Evolutionary conservation across 1,140 invertebrate species (phyloP).

Genomic region (Ectropis grisescens): DNA sequence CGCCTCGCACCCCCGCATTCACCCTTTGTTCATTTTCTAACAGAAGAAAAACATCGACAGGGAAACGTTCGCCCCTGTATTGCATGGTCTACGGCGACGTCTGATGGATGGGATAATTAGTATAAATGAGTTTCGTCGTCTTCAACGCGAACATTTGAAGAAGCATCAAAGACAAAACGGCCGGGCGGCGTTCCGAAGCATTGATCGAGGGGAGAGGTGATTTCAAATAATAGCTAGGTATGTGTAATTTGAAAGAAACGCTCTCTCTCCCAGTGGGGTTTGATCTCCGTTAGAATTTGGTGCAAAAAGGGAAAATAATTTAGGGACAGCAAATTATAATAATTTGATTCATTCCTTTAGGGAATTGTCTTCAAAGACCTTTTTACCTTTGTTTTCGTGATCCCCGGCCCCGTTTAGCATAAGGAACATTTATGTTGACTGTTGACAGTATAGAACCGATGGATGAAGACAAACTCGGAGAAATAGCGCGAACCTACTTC

Average conservation of each 20-base stretch:
- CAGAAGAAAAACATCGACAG: conserved; percentile 11
- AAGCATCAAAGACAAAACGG: too few relatives aligned
- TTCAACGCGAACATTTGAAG: neutral
- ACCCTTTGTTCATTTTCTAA: conserved; percentile 17
- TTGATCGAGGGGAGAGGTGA: too few relatives aligned
- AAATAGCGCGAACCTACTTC: conserved; percentile 23
- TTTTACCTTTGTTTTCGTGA: too few relatives aligned
- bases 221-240: conserved; percentile 17
- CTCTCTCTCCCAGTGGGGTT: conserved; percentile 7
- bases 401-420: too few relatives aligned
- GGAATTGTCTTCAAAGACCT: too few relatives aligned
- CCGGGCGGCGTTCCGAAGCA: too few relatives aligned
- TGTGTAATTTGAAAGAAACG: conserved; percentile 17
- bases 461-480: conserved; percentile 20
- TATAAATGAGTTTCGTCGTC: conserved; percentile 1
- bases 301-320: conserved; percentile 1
- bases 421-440: too few relatives aligned
- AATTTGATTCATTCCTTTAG: too few relatives aligned
- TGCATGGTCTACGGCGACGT: neutral
- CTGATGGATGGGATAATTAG: conserved; percentile 1
- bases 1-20: conserved; percentile 16
- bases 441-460: neutral
- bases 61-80: too few relatives aligned
- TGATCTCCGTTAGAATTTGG: conserved; percentile 14
- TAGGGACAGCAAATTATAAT: too few relatives aligned